Evolutionary conservation across 2,797 vertebrate species (phyloP), one percentile per base, ranked within the genome.

Genomic region (Selene dorsalis): DNA sequence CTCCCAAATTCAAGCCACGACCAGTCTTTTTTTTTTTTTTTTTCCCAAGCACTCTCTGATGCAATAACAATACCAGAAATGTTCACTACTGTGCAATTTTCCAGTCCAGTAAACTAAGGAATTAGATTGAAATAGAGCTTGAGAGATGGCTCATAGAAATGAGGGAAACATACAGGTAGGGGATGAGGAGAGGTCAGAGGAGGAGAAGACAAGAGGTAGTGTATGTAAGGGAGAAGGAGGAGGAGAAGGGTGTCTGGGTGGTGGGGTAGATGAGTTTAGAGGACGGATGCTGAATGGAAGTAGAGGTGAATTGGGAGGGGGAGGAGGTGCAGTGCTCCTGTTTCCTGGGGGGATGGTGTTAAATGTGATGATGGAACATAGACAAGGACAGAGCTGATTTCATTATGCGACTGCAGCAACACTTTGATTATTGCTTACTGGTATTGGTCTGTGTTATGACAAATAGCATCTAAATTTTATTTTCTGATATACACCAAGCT

Each of bases 331-430:
- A 20, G 53, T 62, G 66, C 77, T 85, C 68, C 32, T 79, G 80
- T 88, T 88, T 92, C 89, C 87, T 85, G 78, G 69, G 89, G 89
- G 88, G 87, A 75, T 84, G 87, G 79, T 86, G 85, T 82, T 90
- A 83, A 81, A 87, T 84, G 69, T 66, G 79, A 85, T 85, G 50
- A 84, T 66, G 48, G 83, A 83, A 83, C 82, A 55, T 48, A 82
- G 82, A 86, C 87, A 88, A 90, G 85, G 89, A 86, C 88, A 76
- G 39, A 18, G 11, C 81, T 79, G 84, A 79, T 68, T 59, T 79
- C 48, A 73, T 61, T 47, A 52, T 80, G 79, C 32, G 18, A 71
- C 75, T 75, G 72, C 85, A 69, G 77, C 65, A 55, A 30, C 72
- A 76, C 77, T 77, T 70, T 71, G 50, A 60, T 87, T 63, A 47